Evolutionary conservation across 2,888 invertebrate genomes (phyloP), one percentile per base, ranked within the genome.

Genomic region (Drosophila mettleri): DNA sequence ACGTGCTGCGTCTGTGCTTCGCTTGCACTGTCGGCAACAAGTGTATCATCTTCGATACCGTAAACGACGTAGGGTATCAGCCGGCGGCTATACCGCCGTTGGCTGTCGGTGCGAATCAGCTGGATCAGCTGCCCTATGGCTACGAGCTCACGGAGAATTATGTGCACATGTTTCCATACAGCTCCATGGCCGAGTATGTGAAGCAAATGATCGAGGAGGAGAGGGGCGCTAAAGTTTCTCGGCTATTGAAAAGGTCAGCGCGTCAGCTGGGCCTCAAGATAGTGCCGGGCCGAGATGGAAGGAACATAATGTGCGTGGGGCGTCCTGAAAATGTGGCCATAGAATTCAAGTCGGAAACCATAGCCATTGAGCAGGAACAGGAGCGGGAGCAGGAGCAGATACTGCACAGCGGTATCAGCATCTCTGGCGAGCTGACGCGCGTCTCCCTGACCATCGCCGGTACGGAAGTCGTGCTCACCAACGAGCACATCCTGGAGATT

Each of bases 351-450:
- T 61, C 62, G 2, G 3, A 9, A 10, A 33, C 24, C 4, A 39
- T 39, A 2, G 6, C 9, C 0, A 1, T 3, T 0, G 9, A 16
- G 22, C n/a, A 43, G n/a, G n/a, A n/a, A n/a, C n/a, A n/a, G n/a
- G n/a, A n/a, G n/a, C n/a, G n/a, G 41, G 22, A 16, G 3, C 3
- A 3, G 6, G n/a, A 39, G 34, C 8, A 6, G 7, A 5, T 34
- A 46, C 8, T 0, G 39, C 34, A 61, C 24, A 69, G 62, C 24
- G 69, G 69, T 14, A 8, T 33, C 22, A 69, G 59, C 39, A 24
- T 70, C 10, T 72, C 65, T 3, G 66, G 49, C 5, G 72, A 72
- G 33, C 29, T 53, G 1, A 70, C 48, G 0, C 31, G 43, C 8
- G n/a, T 70, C 5, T 5, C 53, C 0, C 3, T 72, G 8, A 46